Evolutionary conservation across 2,113 vertebrate genomes (phyloP), one percentile per base, ranked within the genome.

Genomic region (Rhadina sibilatrix): DNA sequence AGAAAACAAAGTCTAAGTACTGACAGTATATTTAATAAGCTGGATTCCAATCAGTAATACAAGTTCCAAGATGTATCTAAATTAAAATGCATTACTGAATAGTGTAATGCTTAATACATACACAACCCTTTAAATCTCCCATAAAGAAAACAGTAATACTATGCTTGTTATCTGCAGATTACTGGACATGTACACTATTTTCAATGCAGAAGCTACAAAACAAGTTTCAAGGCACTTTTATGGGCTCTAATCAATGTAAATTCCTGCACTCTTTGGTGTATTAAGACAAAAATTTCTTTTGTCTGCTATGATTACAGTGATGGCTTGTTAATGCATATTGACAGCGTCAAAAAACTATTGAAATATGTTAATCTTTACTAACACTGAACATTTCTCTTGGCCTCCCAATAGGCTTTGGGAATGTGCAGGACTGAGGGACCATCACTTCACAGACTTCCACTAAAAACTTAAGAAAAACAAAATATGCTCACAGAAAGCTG

Each of bases 401-500:
- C 3, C 11, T 71, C 40, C 16, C 52, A 84, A 72, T 0, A 61
- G 37, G 59, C 25, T 10, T 57, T 72, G 49, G 28, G 37, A 76
- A 85, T 5, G 6, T 16, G 38, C 53, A 80, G 9, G 33, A 28
- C 21, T 53, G 49, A 68, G 22, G 21, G 6, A 75, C 24, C 19
- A 93, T 31, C 5, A 38, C 15, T 40, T 71, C 13, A 46, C 0
- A 80, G 20, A 49, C 38, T 64, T 61, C 71, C 31, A 64, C 57
- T 71, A 74, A 40, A 21, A 90, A 42, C 30, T 77, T 35, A 59
- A 38, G 53, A 75, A 91, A 84, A 60, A 9, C 30, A 71, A 94
- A 77, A 85, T 54, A 68, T 87, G 98, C 99, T 98, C 97, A 99
- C 99, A 96, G 99, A 99, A 87, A 99, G 99, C 84, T 99, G 99